These are phyloP conservation scores for Seriola aureovittata DNA, from an alignment of 2,113 vertebrate species.

Conservation along the genomic window DNA sequence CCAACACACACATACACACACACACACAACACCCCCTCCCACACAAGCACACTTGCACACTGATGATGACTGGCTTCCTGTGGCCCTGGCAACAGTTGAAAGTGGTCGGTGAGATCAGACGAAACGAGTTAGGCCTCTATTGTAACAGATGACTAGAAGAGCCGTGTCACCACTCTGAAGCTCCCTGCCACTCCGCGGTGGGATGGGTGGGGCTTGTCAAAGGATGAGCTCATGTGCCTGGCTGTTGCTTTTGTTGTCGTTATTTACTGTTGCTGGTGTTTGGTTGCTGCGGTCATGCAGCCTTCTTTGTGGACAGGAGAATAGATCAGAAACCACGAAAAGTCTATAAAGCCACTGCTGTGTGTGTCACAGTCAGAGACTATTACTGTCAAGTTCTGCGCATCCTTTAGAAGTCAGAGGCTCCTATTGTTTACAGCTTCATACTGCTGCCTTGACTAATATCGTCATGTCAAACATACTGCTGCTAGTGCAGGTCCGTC, in stretches of 20 bases:
- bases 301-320: slow-evolving; percentile 33
- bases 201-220: slow-evolving; percentile 29
- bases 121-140: slow-evolving; percentile 66
- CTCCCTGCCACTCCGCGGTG: slow-evolving; percentile 24
- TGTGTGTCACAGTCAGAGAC: slow-evolving; percentile 21
- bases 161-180: slow-evolving; percentile 68
- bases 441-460: slow-evolving; percentile 3
- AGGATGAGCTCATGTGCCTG: slow-evolving; percentile 73
- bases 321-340: slow-evolving; percentile 35
- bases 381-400: slow-evolving; percentile 1
- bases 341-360: background rate
- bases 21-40: slow-evolving; percentile 10
- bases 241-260: slow-evolving; percentile 48
- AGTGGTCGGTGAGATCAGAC: slow-evolving; percentile 70
- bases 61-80: slow-evolving; percentile 64
- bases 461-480: background rate
- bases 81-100: slow-evolving; percentile 75
- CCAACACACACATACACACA: slow-evolving; percentile 21
- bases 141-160: slow-evolving; percentile 74
- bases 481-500: background rate
- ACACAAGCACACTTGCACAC: slow-evolving; percentile 19
- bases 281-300: slow-evolving; percentile 29
- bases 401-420: slow-evolving; percentile 2
- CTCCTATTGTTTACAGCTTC: slow-evolving; percentile 1
- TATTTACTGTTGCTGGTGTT: slow-evolving; percentile 50